A percentile compares a stretch with the other conserved stretches of the same genome.
These are phyloP conservation scores for Limenitis camilla DNA, from an alignment of 2,888 invertebrate species.

Conservation along the genomic window DNA sequence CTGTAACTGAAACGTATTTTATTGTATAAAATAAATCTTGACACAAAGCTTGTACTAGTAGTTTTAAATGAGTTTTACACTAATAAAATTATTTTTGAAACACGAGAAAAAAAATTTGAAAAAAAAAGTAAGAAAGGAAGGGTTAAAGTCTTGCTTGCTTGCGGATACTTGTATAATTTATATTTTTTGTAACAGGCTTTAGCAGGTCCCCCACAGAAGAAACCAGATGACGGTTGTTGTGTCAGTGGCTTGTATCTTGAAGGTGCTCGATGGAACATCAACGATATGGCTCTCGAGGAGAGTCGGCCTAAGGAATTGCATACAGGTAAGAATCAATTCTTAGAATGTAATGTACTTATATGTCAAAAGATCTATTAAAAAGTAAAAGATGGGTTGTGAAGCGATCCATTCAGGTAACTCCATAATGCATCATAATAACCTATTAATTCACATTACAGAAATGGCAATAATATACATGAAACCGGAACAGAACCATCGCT, in stretches of 20 bases:
- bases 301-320: constrained; percentile 80
- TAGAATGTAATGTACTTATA: background rate
- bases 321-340: constrained; percentile 64
- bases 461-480: constrained; percentile 82
- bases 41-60: no score
- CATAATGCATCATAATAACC: no score
- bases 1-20: background rate
- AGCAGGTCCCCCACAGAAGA: constrained; percentile 49
- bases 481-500: constrained; percentile 77
- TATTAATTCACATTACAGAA: no score
- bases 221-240: constrained; percentile 76
- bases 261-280: constrained; percentile 83
- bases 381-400: no score
- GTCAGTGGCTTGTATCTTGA: constrained; percentile 82
- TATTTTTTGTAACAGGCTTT: constrained; percentile 57
- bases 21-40: no score
- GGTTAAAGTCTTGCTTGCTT: no score
- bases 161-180: background rate
- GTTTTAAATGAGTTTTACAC: no score
- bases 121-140: no score
- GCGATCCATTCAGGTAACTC: no score
- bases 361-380: background rate
- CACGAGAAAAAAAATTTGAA: no score
- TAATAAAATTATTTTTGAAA: no score
- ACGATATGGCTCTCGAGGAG: constrained; percentile 72